Conservation (phyloP, 2,888 invertebrate species). For the Sycophila texana region DNA sequence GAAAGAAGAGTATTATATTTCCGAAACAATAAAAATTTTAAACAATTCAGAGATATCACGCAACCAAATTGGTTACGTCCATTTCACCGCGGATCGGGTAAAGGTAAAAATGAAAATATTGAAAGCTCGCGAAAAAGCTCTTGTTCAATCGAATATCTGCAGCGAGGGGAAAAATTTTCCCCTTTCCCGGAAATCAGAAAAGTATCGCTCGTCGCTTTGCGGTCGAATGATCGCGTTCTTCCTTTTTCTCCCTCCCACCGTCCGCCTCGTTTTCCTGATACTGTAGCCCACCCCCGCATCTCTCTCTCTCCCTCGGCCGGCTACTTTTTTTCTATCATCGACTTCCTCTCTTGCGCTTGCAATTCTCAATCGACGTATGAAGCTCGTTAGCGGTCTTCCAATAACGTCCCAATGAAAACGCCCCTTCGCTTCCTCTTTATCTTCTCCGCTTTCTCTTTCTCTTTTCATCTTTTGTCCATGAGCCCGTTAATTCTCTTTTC, state of each 20-base stretch:
- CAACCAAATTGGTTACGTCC: not conserved
- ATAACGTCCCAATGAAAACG: constrained; percentile 63
- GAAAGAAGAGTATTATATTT: too few relatives aligned
- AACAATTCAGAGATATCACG: too few relatives aligned
- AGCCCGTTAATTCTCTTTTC: constrained; percentile 14
- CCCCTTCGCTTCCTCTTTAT: constrained; percentile 40
- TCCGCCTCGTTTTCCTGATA: constrained; percentile 37
- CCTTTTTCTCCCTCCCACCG: constrained; percentile 9
- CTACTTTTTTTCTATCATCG: not conserved
- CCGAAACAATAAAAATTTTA: too few relatives aligned
- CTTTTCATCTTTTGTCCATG: constrained; percentile 27
- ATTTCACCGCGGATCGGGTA: constrained; percentile 1
- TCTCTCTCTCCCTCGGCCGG: not conserved
- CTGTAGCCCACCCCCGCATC: not conserved
- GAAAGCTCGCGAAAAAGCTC: constrained; percentile 10
- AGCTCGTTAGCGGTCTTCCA: constrained; percentile 67
- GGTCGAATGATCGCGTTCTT: constrained; percentile 35
- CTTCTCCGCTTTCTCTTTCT: constrained; percentile 21
- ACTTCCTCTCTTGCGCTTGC: constrained; percentile 29
- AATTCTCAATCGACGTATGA: constrained; percentile 64
- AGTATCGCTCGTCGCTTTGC: constrained; percentile 52
- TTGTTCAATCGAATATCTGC: constrained; percentile 14
- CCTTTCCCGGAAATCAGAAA: constrained; percentile 44
- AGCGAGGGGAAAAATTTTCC: constrained; percentile 33
- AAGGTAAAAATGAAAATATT: constrained; percentile 4